Evolutionary conservation across 2,888 invertebrate species (phyloP).

Genomic region (Herminia tarsipennalis): DNA sequence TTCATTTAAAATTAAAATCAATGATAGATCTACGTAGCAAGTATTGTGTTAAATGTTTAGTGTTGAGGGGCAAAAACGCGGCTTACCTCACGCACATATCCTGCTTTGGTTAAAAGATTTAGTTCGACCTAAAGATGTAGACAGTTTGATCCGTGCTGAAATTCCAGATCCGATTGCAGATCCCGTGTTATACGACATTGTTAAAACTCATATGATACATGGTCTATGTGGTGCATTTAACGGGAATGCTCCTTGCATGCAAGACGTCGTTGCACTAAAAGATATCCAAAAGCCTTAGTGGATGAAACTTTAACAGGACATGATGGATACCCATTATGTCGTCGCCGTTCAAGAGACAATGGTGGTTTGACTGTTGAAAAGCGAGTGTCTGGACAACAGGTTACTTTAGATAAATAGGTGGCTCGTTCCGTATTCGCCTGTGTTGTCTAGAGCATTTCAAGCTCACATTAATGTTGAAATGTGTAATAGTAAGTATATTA

Average conservation of each 20-base stretch:
- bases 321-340: constrained; percentile 7
- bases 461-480: constrained; percentile 10
- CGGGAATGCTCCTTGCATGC: constrained; percentile 4
- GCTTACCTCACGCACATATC: constrained; percentile 3
- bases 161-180: constrained; percentile 33
- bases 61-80: constrained; percentile 30
- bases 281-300: background rate
- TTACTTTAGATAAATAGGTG: constrained; percentile 4
- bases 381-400: background rate
- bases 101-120: constrained; percentile 13
- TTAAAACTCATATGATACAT: constrained; percentile 63
- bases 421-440: constrained; percentile 7
- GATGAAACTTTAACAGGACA: constrained; percentile 2
- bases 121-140: constrained; percentile 4
- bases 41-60: constrained; percentile 20
- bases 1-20: constrained; percentile 23
- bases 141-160: constrained; percentile 11
- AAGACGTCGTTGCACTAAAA: constrained; percentile 5
- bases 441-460: background rate
- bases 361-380: constrained; percentile 1
- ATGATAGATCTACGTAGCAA: constrained; percentile 23
- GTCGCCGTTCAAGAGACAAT: background rate
- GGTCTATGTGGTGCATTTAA: constrained; percentile 59
- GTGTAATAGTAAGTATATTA: constrained; percentile 13
- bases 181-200: constrained; percentile 41